phyloP scores from a whole-genome alignment of 1,140 invertebrate species.

The Pinna nobilis region DNA sequence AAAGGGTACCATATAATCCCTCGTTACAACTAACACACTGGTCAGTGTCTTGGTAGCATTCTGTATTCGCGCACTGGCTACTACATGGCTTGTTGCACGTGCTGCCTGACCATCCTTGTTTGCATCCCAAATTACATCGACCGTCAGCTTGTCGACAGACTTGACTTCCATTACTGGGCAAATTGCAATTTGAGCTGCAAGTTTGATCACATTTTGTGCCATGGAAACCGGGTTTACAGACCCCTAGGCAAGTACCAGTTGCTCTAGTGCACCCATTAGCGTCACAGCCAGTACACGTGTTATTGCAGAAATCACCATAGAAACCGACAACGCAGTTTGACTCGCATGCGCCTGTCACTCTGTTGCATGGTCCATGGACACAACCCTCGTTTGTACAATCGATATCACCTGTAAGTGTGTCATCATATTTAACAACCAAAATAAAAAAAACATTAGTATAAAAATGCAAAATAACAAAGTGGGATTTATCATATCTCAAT shows the following conservation, averaged over 20 bases:
- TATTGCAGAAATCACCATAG: conserved; percentile 31
- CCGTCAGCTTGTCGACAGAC: conserved; percentile 41
- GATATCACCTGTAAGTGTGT: conserved; percentile 25
- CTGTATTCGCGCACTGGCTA: not conserved
- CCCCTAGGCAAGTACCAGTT: conserved; percentile 14
- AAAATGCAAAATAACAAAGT: too few relatives aligned
- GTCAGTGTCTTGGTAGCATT: conserved; percentile 22
- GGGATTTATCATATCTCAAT: too few relatives aligned
- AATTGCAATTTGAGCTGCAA: conserved; percentile 24
- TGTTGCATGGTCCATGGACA: conserved; percentile 14
- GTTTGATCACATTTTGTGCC: conserved; percentile 12
- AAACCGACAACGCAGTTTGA: conserved; percentile 9
- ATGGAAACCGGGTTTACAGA: conserved; percentile 19
- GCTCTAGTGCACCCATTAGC: conserved; percentile 4
- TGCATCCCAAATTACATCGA: conserved; percentile 36
- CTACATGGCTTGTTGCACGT: conserved; percentile 25
- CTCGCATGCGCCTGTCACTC: conserved; percentile 7
- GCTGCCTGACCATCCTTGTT: conserved; percentile 37
- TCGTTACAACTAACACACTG: conserved; percentile 12
- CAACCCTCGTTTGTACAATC: not conserved
- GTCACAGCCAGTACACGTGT: conserved; percentile 31
- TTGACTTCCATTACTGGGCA: not conserved
- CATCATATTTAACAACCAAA: not conserved
- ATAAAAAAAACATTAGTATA: too few relatives aligned
- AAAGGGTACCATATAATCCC: conserved; percentile 18